Conservation (phyloP, 2,113 vertebrate species). For the Sialia sialis region DNA sequence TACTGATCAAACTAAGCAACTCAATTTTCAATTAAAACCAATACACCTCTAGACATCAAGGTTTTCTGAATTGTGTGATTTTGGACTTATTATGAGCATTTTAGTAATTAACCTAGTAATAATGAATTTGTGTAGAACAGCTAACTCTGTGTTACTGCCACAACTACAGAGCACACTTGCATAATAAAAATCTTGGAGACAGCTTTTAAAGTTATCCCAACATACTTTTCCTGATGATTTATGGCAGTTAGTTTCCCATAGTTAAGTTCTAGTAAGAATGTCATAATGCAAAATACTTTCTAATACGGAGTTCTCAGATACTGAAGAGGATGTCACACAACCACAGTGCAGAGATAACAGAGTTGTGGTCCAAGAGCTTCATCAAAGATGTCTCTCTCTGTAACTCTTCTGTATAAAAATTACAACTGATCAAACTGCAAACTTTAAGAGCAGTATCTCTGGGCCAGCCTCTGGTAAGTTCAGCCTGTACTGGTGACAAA, state of each 20-base stretch:
- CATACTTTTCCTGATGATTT: not conserved
- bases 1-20: not conserved
- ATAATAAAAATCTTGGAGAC: not conserved
- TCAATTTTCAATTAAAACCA: not conserved
- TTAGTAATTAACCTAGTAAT: not conserved
- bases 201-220: not conserved
- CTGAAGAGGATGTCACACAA: not conserved
- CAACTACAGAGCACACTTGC: not conserved
- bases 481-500: not conserved
- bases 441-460: rapidly evolving
- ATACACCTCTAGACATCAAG: not conserved
- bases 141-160: not conserved
- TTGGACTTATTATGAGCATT: not conserved
- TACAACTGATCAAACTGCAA: rapidly evolving
- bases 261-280: not conserved
- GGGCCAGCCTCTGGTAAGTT: not conserved
- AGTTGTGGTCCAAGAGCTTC: not conserved
- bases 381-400: not conserved
- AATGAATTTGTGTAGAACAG: not conserved
- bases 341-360: not conserved
- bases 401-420: not conserved
- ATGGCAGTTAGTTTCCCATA: not conserved
- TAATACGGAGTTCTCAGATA: not conserved
- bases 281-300: not conserved
- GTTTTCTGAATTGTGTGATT: not conserved